These are phyloP conservation scores for Antrozous pallidus DNA, from an alignment of 2,797 vertebrate genomes.

Conservation along the genomic window DNA sequence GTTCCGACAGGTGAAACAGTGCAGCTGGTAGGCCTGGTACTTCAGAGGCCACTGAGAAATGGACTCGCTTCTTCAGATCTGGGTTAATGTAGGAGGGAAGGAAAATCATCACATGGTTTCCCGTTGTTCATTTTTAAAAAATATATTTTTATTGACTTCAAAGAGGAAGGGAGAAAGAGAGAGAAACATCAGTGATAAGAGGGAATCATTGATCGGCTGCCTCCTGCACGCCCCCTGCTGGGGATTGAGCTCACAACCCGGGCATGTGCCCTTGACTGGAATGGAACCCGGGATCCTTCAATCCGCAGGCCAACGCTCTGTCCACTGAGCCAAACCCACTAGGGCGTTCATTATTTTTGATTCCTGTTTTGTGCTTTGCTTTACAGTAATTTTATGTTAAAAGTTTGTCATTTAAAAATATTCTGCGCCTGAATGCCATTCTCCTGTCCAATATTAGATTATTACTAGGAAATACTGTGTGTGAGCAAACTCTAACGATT, in stretches of 20 bases:
- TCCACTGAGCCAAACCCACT: background rate
- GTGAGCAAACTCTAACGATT: background rate
- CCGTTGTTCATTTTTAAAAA: background rate
- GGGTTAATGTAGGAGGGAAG: background rate
- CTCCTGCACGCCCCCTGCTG: background rate
- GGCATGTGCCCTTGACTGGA: background rate
- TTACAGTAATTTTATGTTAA: background rate
- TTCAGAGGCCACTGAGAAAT: background rate
- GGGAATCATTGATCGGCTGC: background rate
- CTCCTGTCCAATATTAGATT: background rate
- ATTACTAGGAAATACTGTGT: background rate
- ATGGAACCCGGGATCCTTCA: background rate
- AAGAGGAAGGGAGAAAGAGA: too few relatives aligned
- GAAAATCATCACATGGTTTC: background rate
- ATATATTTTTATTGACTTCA: too few relatives aligned
- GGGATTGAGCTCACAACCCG: background rate
- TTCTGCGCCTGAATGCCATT: background rate
- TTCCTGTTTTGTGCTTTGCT: background rate
- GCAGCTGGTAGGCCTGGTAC: background rate
- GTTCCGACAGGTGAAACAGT: background rate
- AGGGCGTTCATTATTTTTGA: background rate
- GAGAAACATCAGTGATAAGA: background rate
- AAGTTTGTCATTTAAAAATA: background rate
- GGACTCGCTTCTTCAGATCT: background rate
- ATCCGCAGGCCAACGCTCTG: background rate